Percentiles rank a stretch among this genome's conserved stretches.
phyloP scores from a whole-genome alignment of 2,797 vertebrate genomes.

The Oreortyx pictus region DNA sequence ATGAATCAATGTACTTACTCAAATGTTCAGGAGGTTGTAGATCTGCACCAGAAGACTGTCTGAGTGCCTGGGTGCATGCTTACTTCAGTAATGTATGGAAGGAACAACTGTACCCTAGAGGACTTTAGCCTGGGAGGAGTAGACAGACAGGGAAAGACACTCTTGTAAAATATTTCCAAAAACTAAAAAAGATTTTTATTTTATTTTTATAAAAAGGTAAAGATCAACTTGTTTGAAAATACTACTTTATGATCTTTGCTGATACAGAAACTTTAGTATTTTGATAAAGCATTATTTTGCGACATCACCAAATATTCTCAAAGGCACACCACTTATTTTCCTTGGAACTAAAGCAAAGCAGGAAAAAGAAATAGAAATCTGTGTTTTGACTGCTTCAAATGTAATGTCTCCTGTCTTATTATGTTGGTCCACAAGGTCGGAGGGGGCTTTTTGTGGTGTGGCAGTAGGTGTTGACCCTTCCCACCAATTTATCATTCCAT shows the following conservation, averaged over 20 bases:
- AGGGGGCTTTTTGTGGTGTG: not conserved
- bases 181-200: not conserved
- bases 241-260: not conserved
- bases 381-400: not conserved
- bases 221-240: not conserved
- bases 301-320: not conserved
- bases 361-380: too few relatives aligned
- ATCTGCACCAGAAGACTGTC: not conserved
- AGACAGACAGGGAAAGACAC: not conserved
- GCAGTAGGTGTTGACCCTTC: not conserved
- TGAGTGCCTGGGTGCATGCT: not conserved
- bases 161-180: not conserved
- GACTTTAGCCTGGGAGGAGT: not conserved
- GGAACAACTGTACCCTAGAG: not conserved
- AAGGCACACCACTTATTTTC: not conserved
- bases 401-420: not conserved
- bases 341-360: not conserved
- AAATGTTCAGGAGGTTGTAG: not conserved
- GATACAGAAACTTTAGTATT: not conserved
- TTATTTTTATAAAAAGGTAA: not conserved
- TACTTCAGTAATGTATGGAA: not conserved
- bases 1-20: not conserved
- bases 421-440: not conserved
- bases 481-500: not conserved
- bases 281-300: not conserved